phyloP scores from a whole-genome alignment of 2,113 vertebrate species.

The Prunella fulvescens region DNA sequence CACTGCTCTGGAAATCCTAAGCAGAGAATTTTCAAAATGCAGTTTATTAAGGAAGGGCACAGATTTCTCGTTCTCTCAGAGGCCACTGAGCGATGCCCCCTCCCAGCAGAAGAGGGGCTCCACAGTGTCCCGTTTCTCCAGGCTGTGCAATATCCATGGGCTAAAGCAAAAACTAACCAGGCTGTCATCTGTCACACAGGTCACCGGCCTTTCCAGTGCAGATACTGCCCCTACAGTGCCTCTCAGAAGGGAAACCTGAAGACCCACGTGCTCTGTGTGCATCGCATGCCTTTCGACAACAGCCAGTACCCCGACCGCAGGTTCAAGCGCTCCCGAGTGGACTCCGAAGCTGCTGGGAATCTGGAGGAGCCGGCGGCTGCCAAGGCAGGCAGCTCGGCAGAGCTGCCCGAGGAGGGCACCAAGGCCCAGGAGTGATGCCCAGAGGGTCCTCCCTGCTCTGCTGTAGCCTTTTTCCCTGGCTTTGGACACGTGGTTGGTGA shows the following conservation, averaged over 20 bases:
- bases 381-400: slow-evolving; percentile 57
- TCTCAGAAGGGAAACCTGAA: slow-evolving; percentile 98
- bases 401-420: slow-evolving; percentile 63
- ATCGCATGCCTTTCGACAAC: slow-evolving; percentile 97
- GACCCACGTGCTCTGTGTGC: slow-evolving; percentile 93
- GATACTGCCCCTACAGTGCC: slow-evolving; percentile 91
- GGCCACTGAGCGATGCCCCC: rapidly evolving
- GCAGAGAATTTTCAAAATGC: not conserved
- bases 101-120: not conserved
- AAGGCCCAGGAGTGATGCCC: slow-evolving; percentile 65
- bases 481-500: not conserved
- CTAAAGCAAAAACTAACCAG: not conserved
- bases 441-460: not conserved
- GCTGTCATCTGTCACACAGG: slow-evolving; percentile 70
- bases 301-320: slow-evolving; percentile 92
- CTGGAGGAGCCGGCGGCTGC: slow-evolving; percentile 68
- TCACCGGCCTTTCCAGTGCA: slow-evolving; percentile 89
- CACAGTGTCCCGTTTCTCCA: rapidly evolving
- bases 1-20: not conserved
- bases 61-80: not conserved
- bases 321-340: slow-evolving; percentile 88
- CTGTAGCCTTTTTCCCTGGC: slow-evolving; percentile 17
- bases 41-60: not conserved
- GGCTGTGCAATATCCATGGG: rapidly evolving
- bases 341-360: slow-evolving; percentile 74